Evolutionary conservation across 1,140 invertebrate species (phyloP).

Genomic region (Calycopis cecrops): DNA sequence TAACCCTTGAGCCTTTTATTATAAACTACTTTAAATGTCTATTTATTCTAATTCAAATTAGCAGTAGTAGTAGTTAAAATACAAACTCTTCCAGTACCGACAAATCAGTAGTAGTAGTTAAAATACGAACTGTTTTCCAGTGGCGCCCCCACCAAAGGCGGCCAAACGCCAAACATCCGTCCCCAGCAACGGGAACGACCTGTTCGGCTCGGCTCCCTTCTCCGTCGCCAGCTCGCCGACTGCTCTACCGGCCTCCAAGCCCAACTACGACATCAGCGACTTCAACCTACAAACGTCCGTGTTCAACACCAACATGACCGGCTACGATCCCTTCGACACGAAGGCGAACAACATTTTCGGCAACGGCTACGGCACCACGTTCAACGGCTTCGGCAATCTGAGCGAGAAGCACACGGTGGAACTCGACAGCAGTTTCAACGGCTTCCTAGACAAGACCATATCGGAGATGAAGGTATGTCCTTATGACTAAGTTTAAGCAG

Average conservation of each 20-base stretch:
- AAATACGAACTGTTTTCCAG: constrained; percentile 75
- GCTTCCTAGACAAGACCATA: constrained; percentile 85
- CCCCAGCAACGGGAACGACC: constrained; percentile 76
- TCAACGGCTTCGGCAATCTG: constrained; percentile 64
- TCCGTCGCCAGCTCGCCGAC: constrained; percentile 37
- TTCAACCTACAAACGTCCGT: constrained; percentile 67
- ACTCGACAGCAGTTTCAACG: constrained; percentile 76
- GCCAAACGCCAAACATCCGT: constrained; percentile 76
- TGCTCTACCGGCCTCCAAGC: constrained; percentile 31
- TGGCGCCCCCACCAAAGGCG: constrained; percentile 87
- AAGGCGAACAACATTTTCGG: constrained; percentile 74
- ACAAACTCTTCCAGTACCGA: too few species aligned
- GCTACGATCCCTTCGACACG: constrained; percentile 87
- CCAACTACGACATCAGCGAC: constrained; percentile 69
- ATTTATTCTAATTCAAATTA: too few species aligned
- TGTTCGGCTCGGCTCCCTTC: constrained; percentile 83
- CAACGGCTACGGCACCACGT: constrained; percentile 54
- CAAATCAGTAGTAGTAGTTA: too few species aligned
- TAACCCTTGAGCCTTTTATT: too few species aligned
- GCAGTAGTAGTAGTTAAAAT: too few species aligned
- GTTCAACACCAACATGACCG: constrained; percentile 59
- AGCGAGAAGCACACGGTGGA: constrained; percentile 67
- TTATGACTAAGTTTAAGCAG: too few species aligned
- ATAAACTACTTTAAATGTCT: too few species aligned
- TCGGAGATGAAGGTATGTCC: constrained; percentile 86